phyloP scores from a whole-genome alignment of 1,140 invertebrate genomes.

The Drosophila sp. region DNA sequence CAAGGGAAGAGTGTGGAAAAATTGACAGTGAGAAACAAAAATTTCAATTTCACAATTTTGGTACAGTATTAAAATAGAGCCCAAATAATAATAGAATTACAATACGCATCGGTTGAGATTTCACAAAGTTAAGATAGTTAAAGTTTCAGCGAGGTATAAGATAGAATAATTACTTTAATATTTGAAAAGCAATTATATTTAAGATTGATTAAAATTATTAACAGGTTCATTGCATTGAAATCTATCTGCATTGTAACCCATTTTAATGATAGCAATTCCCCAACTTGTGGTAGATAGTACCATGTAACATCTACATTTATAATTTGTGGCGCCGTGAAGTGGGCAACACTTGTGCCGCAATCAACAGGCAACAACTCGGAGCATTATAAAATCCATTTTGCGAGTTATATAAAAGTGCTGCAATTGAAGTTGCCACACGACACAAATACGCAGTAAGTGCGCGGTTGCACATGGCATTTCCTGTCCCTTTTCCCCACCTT shows the following conservation, averaged over 20 bases:
- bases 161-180: not conserved
- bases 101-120: no score
- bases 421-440: conserved; percentile 33
- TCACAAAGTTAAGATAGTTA: no score
- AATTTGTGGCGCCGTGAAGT: conserved; percentile 7
- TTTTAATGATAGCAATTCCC: not conserved
- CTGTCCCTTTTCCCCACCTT: not conserved
- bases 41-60: no score
- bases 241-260: no score
- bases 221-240: no score
- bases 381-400: conserved; percentile 43
- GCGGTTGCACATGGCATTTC: conserved; percentile 24
- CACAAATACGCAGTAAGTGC: conserved; percentile 41
- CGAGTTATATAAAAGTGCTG: conserved; percentile 28
- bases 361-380: conserved; percentile 32
- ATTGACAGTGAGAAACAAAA: no score
- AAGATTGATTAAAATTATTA: no score
- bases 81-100: no score
- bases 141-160: no score
- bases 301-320: not conserved
- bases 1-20: no score
- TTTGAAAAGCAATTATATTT: no score
- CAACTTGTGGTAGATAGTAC: not conserved
- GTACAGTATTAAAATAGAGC: no score
- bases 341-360: conserved; percentile 34